phyloP scores from a whole-genome alignment of 2,888 invertebrate species.

The Micoletzkya japonica region DNA sequence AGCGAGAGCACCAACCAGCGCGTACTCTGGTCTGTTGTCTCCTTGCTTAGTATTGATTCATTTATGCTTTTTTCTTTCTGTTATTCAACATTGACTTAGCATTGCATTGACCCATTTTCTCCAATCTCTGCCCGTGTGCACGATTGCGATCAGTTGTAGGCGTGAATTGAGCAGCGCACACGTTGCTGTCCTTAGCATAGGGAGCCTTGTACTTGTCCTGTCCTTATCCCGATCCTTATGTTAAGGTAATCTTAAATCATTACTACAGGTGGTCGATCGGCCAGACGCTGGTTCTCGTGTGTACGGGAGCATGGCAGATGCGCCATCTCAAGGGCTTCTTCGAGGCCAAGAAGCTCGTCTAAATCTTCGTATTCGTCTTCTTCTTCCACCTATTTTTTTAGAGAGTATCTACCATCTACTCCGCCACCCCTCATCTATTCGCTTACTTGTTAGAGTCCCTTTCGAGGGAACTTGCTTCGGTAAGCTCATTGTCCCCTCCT shows the following conservation, averaged over 20 bases:
- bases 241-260: not conserved
- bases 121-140: too few species aligned
- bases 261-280: slow-evolving; percentile 84
- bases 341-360: slow-evolving; percentile 95
- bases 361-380: slow-evolving; percentile 24
- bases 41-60: not conserved
- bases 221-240: not conserved
- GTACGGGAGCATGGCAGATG: slow-evolving; percentile 99
- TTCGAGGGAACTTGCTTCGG: not conserved
- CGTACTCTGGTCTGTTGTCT: slow-evolving; percentile 80
- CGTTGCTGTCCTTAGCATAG: too few species aligned
- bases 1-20: slow-evolving; percentile 95
- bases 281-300: slow-evolving; percentile 87
- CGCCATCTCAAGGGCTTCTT: slow-evolving; percentile 97
- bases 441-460: too few species aligned
- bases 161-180: too few species aligned
- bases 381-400: not conserved
- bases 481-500: not conserved
- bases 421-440: not conserved
- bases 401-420: not conserved
- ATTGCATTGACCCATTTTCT: too few species aligned
- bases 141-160: too few species aligned
- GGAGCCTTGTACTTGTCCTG: too few species aligned
- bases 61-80: not conserved
- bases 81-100: too few species aligned